Conservation (phyloP, 1,140 invertebrate genomes). For the Sesamia nonagrioides region DNA sequence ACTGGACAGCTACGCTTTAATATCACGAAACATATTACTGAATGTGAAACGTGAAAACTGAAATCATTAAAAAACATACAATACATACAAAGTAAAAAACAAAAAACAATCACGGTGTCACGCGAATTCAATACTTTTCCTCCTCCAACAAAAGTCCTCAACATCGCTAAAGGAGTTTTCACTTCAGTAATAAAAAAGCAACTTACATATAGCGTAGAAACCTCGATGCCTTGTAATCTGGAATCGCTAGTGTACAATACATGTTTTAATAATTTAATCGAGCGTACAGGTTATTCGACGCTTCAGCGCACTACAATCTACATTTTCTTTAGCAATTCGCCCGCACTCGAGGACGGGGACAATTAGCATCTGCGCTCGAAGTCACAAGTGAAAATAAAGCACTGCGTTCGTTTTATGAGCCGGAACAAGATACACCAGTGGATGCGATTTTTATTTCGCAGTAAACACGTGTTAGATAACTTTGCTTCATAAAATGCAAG, state of each 20-base stretch:
- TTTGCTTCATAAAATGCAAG: conserved; percentile 13
- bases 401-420: conserved; percentile 5
- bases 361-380: conserved; percentile 19
- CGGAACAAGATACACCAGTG: background rate
- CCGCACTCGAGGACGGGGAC: background rate
- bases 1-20: too few relatives aligned
- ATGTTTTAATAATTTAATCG: conserved; percentile 12
- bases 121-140: too few relatives aligned
- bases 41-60: too few relatives aligned
- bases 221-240: too few relatives aligned
- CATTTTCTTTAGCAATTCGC: conserved; percentile 15
- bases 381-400: conserved; percentile 31
- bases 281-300: background rate
- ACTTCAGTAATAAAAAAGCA: too few relatives aligned
- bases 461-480: conserved; percentile 10
- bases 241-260: background rate
- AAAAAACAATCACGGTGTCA: too few relatives aligned
- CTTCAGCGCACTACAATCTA: background rate
- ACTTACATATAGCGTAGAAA: too few relatives aligned
- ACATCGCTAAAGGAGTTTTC: too few relatives aligned
- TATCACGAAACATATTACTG: too few relatives aligned
- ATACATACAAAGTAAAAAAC: too few relatives aligned
- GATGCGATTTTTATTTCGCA: conserved; percentile 25
- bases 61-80: too few relatives aligned
- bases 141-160: too few relatives aligned